Evolutionary conservation across 2,888 invertebrate species (phyloP).

Genomic region (Brachypalpus laphriformis): DNA sequence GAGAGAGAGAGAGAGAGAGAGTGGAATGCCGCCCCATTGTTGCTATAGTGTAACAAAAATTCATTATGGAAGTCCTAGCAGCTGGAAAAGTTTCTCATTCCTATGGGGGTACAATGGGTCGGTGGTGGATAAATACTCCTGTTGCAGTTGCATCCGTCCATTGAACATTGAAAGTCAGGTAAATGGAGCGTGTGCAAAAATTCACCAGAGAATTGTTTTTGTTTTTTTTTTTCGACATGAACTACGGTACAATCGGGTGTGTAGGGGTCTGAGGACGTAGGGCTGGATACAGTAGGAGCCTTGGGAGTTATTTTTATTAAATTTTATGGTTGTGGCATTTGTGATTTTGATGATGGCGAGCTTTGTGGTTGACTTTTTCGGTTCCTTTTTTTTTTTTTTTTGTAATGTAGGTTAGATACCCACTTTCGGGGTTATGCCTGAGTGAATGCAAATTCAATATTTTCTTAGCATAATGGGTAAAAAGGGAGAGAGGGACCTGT

Average conservation of each 20-base stretch:
- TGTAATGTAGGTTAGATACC: neutral
- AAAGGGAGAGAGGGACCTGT: neutral
- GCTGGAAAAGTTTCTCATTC: constrained; percentile 40
- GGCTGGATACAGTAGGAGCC: neutral
- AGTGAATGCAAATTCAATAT: constrained; percentile 64
- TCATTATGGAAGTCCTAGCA: constrained; percentile 48
- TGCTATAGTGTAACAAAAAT: constrained; percentile 58
- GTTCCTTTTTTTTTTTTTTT: constrained; percentile 18
- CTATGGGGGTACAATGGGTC: constrained; percentile 4
- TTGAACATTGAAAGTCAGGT: constrained; percentile 60
- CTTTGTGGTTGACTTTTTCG: constrained; percentile 53
- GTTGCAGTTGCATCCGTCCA: constrained; percentile 48
- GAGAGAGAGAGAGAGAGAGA: neutral
- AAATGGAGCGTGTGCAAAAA: constrained; percentile 66
- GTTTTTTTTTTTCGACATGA: neutral
- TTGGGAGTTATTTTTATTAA: constrained; percentile 65
- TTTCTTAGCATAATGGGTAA: constrained; percentile 25
- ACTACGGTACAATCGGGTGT: neutral
- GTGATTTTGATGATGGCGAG: constrained; percentile 65
- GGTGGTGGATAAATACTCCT: constrained; percentile 10
- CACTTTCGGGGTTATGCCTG: constrained; percentile 19
- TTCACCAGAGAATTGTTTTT: constrained; percentile 29
- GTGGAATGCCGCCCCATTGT: constrained; percentile 11
- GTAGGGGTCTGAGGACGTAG: neutral
- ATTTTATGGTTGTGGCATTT: constrained; percentile 66